phyloP scores from a whole-genome alignment of 2,113 vertebrate genomes.

The Jaculus jaculus region DNA sequence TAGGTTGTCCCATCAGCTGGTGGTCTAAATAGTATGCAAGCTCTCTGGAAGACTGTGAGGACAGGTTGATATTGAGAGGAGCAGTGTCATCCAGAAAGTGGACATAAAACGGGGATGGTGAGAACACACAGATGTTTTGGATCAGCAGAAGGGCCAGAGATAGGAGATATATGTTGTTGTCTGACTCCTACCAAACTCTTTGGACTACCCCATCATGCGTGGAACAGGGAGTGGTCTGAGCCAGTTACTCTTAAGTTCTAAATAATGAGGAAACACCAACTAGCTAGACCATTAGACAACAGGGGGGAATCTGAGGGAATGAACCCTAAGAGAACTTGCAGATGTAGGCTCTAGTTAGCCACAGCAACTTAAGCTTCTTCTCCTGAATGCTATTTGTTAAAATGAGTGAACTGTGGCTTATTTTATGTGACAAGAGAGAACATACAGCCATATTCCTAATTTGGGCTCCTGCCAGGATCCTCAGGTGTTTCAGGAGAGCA shows the following conservation, averaged over 20 bases:
- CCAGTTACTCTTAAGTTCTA: not conserved
- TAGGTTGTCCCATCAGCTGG: too few relatives aligned
- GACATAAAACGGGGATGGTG: not conserved
- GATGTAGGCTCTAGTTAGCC: not conserved
- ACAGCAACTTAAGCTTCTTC: not conserved
- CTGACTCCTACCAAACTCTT: fast-evolving
- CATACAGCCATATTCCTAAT: constrained; percentile 89
- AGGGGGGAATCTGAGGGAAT: not conserved
- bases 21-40: too few relatives aligned
- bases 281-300: not conserved
- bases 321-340: not conserved
- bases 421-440: not conserved
- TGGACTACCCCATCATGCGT: not conserved
- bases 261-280: not conserved
- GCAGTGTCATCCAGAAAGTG: not conserved
- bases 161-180: not conserved
- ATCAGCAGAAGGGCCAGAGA: not conserved
- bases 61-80: not conserved
- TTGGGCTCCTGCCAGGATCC: constrained; percentile 87
- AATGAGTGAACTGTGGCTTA: not conserved
- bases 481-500: constrained; percentile 88
- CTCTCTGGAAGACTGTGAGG: not conserved
- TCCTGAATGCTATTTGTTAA: constrained; percentile 7
- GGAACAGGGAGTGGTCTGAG: not conserved
- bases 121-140: not conserved